phyloP scores from a whole-genome alignment of 2,797 vertebrate genomes.

The Tenualosa thibaudeaui region DNA sequence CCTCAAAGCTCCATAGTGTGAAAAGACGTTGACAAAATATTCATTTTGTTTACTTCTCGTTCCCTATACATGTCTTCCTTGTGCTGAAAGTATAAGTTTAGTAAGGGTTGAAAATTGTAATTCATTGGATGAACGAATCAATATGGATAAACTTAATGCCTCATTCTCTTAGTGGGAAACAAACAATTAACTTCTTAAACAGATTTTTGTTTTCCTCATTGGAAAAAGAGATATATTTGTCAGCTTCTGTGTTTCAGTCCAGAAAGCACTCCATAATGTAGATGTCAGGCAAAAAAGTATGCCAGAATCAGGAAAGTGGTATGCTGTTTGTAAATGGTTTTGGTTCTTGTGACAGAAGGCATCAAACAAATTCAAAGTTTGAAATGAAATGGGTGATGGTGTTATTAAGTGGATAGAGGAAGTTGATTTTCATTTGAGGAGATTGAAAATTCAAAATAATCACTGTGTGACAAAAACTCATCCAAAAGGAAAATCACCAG shows the following conservation, averaged over 20 bases:
- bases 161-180: background rate
- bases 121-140: background rate
- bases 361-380: background rate
- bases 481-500: conserved; percentile 15
- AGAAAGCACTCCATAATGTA: background rate
- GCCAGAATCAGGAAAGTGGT: background rate
- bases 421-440: conserved; percentile 20
- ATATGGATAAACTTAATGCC: background rate
- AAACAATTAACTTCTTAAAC: background rate
- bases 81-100: background rate
- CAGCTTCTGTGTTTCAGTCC: background rate
- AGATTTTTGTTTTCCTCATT: background rate
- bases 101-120: conserved; percentile 11
- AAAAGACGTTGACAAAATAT: background rate
- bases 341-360: background rate
- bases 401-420: conserved; percentile 17
- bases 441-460: conserved; percentile 11
- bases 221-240: background rate
- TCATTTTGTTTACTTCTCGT: background rate
- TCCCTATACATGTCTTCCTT: background rate
- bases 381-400: background rate
- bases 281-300: conserved; percentile 13
- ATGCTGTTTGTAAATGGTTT: background rate
- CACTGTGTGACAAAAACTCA: conserved; percentile 12
- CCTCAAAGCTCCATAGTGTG: conserved; percentile 12